Percentiles rank a stretch among this genome's conserved stretches.
Evolutionary conservation across 2,888 invertebrate species (phyloP).

Genomic region (Tholera decimalis): DNA sequence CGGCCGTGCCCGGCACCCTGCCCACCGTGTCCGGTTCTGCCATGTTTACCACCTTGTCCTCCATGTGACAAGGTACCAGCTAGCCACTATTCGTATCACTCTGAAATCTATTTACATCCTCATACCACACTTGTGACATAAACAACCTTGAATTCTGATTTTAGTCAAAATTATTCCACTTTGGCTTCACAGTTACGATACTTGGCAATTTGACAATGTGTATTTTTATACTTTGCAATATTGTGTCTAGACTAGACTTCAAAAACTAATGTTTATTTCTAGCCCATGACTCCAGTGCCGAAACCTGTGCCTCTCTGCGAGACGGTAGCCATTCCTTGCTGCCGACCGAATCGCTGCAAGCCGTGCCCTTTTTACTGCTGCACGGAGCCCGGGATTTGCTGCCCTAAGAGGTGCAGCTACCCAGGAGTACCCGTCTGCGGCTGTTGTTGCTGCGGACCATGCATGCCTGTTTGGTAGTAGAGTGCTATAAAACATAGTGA

Average conservation of each 20-base stretch:
- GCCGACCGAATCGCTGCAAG: slow-evolving; percentile 89
- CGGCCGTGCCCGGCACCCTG: slow-evolving; percentile 83
- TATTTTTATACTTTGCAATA: slow-evolving; percentile 42
- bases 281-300: slow-evolving; percentile 76
- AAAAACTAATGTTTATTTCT: slow-evolving; percentile 54
- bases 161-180: slow-evolving; percentile 47
- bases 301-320: slow-evolving; percentile 74
- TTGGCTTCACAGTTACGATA: slow-evolving; percentile 40
- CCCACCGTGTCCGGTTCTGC: slow-evolving; percentile 78
- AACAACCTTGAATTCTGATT: slow-evolving; percentile 50
- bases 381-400: slow-evolving; percentile 81
- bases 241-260: slow-evolving; percentile 49
- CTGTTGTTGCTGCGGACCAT: slow-evolving; percentile 81
- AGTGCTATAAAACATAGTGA: slow-evolving; percentile 41
- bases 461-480: slow-evolving; percentile 87
- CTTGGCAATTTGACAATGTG: slow-evolving; percentile 62
- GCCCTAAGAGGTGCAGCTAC: slow-evolving; percentile 85
- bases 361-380: slow-evolving; percentile 91
- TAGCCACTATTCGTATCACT: slow-evolving; percentile 1
- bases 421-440: slow-evolving; percentile 85
- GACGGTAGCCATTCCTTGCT: slow-evolving; percentile 88
- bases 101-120: slow-evolving; percentile 16
- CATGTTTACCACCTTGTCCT: slow-evolving; percentile 83
- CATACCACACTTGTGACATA: slow-evolving; percentile 16
- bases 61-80: slow-evolving; percentile 86